Base-by-base conservation (phyloP, 2,888 invertebrate genomes). In the Leptinotarsa juncta region DNA sequence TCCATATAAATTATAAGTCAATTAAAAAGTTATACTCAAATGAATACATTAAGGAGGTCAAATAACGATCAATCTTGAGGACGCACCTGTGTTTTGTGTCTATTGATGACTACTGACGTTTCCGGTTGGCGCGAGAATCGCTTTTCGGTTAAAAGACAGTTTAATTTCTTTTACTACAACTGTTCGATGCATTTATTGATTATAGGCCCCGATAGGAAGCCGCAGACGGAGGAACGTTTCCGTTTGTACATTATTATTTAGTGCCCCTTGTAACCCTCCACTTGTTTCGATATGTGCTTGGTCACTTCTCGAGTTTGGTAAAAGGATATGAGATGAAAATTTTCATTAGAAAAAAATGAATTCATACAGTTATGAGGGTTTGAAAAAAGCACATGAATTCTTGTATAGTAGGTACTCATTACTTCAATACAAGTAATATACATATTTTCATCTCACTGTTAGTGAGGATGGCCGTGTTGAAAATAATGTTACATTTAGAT, bases 71-170 rank as follows among this genome's bases (percentile, higher is more conserved):
- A 65, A 70, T 68, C 70, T 74, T 72, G 60, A 68, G 72, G 51
- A 76, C 77, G 77, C 82, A 81, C 82, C 81, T 81, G 81, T 82
- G 81, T 76, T 62, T 65, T 70, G 26, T 50, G 23, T 71, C 78
- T 81, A 82, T 82, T 82, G 82, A 81, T 79, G 80, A 80, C 77
- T 78, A 76, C 80, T 82, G 82, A 82, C 81, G 75, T 82, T 81
- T 82, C 82, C 82, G 78, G 81, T 79, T 69, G 66, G 76, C 74
- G 74, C 76, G 75, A 67, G 74, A 77, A 74, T 77, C 76, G 76
- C 67, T 79, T 81, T 81, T 81, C 79, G 80, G 79, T 78, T 81
- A 73, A 79, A 79, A 81, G 78, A 80, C 81, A 79, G 78, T 80
- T 80, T 80, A 80, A 79, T 79, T 76, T 76, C 79, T 78, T 67